A percentile compares a stretch with the other conserved stretches of the same genome.
phyloP scores from a whole-genome alignment of 1,140 invertebrate genomes.

The Diabrotica undecimpunctata region DNA sequence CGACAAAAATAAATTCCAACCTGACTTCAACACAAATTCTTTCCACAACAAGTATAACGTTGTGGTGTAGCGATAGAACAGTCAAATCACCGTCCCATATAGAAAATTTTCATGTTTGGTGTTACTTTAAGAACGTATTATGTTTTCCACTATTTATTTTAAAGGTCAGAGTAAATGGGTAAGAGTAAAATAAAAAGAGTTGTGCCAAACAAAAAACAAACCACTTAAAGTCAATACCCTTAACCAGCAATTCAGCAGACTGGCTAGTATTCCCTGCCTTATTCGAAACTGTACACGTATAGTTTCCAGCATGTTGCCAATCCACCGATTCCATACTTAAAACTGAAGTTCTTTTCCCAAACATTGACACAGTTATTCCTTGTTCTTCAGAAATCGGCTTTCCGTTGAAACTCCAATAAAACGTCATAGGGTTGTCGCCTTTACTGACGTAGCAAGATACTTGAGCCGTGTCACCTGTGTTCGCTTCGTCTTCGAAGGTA shows the following conservation, averaged over 20 bases:
- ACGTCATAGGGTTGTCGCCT: slow-evolving; percentile 39
- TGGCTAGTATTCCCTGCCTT: slow-evolving; percentile 62
- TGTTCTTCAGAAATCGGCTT: slow-evolving; percentile 42
- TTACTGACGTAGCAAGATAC: slow-evolving; percentile 36
- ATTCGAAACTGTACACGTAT: slow-evolving; percentile 69
- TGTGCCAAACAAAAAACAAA: no score
- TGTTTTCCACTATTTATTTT: no score
- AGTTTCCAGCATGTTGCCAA: slow-evolving; percentile 74
- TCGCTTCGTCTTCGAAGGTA: slow-evolving; percentile 58
- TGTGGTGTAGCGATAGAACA: no score
- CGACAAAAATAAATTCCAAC: no score
- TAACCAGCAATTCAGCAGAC: slow-evolving; percentile 63
- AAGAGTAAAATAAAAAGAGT: no score
- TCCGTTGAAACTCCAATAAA: slow-evolving; percentile 60
- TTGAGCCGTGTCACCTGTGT: slow-evolving; percentile 45
- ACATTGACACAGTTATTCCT: slow-evolving; percentile 46
- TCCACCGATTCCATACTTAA: slow-evolving; percentile 72
- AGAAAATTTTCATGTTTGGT: no score
- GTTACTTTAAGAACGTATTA: no score
- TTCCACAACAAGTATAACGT: no score
- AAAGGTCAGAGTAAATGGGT: no score
- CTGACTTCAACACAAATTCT: no score
- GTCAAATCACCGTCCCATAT: no score
- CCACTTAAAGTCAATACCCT: slow-evolving; percentile 50
- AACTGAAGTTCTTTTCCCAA: slow-evolving; percentile 63